phyloP scores from a whole-genome alignment of 1,140 invertebrate species.

The silkworm (Bombyx mori) region DNA sequence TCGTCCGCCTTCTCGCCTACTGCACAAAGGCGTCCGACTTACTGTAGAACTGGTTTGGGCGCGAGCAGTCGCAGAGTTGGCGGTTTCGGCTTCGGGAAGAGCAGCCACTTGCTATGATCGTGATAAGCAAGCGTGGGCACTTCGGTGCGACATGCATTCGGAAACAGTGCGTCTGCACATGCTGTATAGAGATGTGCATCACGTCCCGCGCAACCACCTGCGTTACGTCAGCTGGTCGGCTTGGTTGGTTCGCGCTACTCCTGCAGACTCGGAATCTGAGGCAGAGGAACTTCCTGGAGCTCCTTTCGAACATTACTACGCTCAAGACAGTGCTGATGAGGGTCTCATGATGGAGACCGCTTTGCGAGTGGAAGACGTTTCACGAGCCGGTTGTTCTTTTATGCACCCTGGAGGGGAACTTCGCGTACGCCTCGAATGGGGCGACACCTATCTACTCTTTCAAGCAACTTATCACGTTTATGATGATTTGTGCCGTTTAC shows the following conservation, averaged over 20 bases:
- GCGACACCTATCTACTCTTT: conserved; percentile 87
- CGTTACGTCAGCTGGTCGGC: conserved; percentile 87
- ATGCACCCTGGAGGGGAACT: conserved; percentile 84
- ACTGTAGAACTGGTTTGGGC: conserved; percentile 67
- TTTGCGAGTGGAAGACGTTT: conserved; percentile 83
- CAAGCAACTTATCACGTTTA: conserved; percentile 90
- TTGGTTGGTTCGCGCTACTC: conserved; percentile 76
- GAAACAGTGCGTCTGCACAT: conserved; percentile 84
- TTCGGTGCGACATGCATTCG: conserved; percentile 85
- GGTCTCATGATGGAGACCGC: conserved; percentile 89
- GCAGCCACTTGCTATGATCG: conserved; percentile 85
- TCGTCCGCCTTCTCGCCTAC: conserved; percentile 59
- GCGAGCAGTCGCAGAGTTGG: conserved; percentile 81
- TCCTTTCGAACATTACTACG: conserved; percentile 88
- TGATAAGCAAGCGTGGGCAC: conserved; percentile 85
- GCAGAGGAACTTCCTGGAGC: conserved; percentile 78
- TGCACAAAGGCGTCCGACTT: conserved; percentile 47
- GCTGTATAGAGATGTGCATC: conserved; percentile 88
- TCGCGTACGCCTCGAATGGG: conserved; percentile 88
- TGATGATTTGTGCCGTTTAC: conserved; percentile 86
- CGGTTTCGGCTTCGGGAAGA: conserved; percentile 81
- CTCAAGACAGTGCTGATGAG: conserved; percentile 86
- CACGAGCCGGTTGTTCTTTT: conserved; percentile 83
- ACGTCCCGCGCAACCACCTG: conserved; percentile 87
- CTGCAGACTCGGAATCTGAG: conserved; percentile 71